Evolutionary conservation across 2,888 invertebrate genomes (phyloP).

Genomic region (Tiliacea citrago): DNA sequence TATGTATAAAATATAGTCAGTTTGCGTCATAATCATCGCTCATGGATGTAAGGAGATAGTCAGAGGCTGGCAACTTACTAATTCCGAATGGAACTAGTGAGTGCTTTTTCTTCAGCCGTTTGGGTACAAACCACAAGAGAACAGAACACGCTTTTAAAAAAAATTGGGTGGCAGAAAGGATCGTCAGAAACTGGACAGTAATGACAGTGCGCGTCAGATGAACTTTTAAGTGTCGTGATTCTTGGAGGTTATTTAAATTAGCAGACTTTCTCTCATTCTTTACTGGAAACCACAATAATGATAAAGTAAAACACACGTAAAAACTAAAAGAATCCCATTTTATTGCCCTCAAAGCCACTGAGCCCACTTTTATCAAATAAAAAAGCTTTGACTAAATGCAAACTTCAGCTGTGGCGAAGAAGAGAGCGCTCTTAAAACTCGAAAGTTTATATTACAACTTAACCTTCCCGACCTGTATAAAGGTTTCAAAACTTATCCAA

Average conservation of each 20-base stretch:
- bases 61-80: neutral
- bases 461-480: constrained; percentile 80
- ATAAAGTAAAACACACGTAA: constrained; percentile 24
- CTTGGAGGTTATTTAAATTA: neutral
- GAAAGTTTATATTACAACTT: constrained; percentile 86
- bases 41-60: too few species aligned
- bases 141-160: neutral
- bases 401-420: constrained; percentile 66
- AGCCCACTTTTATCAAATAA: constrained; percentile 56
- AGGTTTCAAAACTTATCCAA: constrained; percentile 86
- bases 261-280: neutral
- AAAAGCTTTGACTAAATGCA: constrained; percentile 66
- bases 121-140: neutral
- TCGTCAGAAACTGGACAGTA: too few species aligned
- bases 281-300: neutral
- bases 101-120: neutral
- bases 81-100: neutral
- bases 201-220: neutral
- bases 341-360: constrained; percentile 34
- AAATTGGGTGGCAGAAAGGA: neutral
- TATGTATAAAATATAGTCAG: too few species aligned
- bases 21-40: too few species aligned
- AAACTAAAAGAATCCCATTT: constrained; percentile 36
- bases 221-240: neutral
- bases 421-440: constrained; percentile 75